Conservation (phyloP, 2,113 vertebrate genomes). For the Coptodon bakossiorum region DNA sequence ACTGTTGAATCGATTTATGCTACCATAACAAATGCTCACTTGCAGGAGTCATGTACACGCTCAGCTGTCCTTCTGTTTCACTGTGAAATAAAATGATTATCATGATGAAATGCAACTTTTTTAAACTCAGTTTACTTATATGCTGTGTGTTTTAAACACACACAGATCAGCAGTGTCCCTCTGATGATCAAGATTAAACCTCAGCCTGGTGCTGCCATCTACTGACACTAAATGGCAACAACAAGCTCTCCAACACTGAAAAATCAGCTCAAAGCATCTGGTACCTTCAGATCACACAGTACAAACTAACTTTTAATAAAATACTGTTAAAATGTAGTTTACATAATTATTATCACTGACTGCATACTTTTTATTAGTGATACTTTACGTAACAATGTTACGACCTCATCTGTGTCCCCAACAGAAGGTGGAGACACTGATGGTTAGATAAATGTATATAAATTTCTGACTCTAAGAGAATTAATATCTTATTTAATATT, state of each 20-base stretch:
- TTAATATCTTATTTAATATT: neutral
- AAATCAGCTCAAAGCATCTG: neutral
- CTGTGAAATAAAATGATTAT: too few relatives aligned
- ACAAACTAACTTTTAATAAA: neutral
- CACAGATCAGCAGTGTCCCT: fast-evolving
- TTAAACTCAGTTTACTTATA: too few relatives aligned
- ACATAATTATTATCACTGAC: neutral
- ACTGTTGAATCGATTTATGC: too few relatives aligned
- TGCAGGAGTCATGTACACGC: too few relatives aligned
- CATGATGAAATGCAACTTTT: too few relatives aligned
- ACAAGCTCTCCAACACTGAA: neutral
- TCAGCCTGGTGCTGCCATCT: fast-evolving
- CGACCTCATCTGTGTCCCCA: fast-evolving
- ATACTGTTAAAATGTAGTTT: neutral
- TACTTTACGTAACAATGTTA: fast-evolving
- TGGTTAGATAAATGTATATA: neutral
- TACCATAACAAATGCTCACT: too few relatives aligned
- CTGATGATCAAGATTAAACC: neutral
- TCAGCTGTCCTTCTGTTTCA: too few relatives aligned
- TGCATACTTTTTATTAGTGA: fast-evolving
- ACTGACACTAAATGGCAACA: neutral
- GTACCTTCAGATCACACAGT: fast-evolving
- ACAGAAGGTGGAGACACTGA: fast-evolving
- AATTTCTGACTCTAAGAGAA: neutral
- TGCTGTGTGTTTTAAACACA: neutral